Conservation (phyloP, 2,797 vertebrate species). For the Podarcis siculus region DNA sequence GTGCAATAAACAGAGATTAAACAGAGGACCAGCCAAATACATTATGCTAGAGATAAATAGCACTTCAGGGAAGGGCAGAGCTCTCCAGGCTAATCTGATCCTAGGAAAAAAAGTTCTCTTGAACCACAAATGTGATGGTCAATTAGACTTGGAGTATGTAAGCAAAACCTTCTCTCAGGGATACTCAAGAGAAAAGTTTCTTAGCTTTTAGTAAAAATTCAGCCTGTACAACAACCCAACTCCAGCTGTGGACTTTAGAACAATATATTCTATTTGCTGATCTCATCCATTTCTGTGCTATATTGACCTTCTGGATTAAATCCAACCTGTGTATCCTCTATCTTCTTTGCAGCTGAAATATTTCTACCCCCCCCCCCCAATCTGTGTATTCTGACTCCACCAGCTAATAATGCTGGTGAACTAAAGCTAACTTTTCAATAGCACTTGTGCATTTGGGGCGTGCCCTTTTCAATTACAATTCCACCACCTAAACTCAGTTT, state of each 20-base stretch:
- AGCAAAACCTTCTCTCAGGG: background rate
- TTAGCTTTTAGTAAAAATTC: background rate
- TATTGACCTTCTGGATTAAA: background rate
- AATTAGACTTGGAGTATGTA: background rate
- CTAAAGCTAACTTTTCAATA: background rate
- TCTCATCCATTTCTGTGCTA: background rate
- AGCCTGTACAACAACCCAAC: background rate
- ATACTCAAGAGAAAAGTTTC: conserved; percentile 3
- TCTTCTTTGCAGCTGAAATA: background rate
- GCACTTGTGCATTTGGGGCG: background rate
- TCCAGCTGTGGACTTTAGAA: background rate
- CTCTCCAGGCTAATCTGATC: background rate
- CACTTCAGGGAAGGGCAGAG: background rate
- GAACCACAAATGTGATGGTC: background rate
- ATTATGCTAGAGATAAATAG: conserved; percentile 8
- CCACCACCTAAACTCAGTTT: background rate
- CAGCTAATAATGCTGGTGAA: background rate
- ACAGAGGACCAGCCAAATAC: background rate
- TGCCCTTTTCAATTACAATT: background rate
- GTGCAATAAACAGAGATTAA: background rate
- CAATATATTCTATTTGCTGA: background rate
- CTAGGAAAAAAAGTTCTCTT: background rate
- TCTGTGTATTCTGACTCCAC: background rate
- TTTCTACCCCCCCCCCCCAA: background rate
- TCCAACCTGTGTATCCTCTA: background rate